Evolutionary conservation across 2,113 vertebrate species (phyloP).

Genomic region (Mungos mungo): DNA sequence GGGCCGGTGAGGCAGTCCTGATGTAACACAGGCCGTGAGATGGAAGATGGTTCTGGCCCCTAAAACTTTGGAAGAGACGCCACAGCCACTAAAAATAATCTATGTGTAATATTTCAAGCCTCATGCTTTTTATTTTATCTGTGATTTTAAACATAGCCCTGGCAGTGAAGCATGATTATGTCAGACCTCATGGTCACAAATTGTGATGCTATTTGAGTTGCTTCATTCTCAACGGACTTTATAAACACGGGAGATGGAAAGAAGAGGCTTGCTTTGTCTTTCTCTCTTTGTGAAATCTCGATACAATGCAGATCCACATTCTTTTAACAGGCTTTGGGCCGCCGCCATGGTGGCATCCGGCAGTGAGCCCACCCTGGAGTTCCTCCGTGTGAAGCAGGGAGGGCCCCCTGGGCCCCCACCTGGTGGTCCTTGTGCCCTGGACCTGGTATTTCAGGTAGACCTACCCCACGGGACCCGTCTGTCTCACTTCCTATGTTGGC

Average conservation of each 20-base stretch:
- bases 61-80: neutral
- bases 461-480: fast-evolving
- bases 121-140: neutral
- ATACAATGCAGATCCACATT: neutral
- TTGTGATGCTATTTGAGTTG: neutral
- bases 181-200: neutral
- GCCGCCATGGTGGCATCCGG: neutral
- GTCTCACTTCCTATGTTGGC: neutral
- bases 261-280: neutral
- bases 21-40: neutral
- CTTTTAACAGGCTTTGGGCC: neutral
- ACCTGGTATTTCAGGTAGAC: neutral
- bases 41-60: neutral
- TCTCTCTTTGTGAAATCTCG: neutral
- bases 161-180: neutral
- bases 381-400: too few species aligned
- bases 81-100: neutral
- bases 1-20: neutral
- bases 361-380: fast-evolving
- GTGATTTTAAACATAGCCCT: neutral
- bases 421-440: neutral
- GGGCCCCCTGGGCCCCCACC: fast-evolving
- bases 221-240: conserved; percentile 9
- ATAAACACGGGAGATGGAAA: neutral
- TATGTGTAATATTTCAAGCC: neutral